phyloP scores from a whole-genome alignment of 2,113 vertebrate species.

The Chauna torquata region DNA sequence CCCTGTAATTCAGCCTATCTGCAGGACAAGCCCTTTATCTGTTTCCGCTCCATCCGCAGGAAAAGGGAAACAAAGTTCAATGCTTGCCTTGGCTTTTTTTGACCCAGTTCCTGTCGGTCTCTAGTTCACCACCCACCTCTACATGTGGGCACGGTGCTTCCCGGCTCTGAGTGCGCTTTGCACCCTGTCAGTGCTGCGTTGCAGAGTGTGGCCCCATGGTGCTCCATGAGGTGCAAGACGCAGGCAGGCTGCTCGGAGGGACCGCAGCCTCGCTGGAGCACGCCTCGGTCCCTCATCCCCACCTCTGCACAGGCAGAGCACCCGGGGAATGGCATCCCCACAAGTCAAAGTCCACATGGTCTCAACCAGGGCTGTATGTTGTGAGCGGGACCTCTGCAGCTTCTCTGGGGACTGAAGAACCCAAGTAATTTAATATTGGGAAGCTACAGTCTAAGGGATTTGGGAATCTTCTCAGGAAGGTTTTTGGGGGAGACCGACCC shows the following conservation, averaged over 20 bases:
- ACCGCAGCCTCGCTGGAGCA: neutral
- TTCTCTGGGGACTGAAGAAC: neutral
- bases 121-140: neutral
- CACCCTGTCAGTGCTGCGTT: neutral
- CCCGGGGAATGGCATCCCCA: neutral
- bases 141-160: neutral
- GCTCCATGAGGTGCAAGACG: neutral
- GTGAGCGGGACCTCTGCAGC: neutral
- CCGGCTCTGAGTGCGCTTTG: neutral
- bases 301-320: neutral
- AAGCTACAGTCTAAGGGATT: neutral
- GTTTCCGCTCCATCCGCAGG: neutral
- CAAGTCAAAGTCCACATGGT: accelerated
- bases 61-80: neutral
- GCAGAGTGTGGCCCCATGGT: accelerated
- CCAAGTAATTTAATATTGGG: neutral
- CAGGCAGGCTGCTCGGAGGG: too few relatives aligned
- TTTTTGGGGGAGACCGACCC: neutral
- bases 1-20: neutral
- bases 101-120: neutral
- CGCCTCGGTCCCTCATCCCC: neutral
- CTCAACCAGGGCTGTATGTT: neutral
- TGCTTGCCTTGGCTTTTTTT: neutral
- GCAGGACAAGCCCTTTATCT: neutral
- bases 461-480: neutral